Evolutionary conservation across 2,797 vertebrate genomes (phyloP), one percentile per base, ranked within the genome.

Genomic region (Argyrosomus regius): DNA sequence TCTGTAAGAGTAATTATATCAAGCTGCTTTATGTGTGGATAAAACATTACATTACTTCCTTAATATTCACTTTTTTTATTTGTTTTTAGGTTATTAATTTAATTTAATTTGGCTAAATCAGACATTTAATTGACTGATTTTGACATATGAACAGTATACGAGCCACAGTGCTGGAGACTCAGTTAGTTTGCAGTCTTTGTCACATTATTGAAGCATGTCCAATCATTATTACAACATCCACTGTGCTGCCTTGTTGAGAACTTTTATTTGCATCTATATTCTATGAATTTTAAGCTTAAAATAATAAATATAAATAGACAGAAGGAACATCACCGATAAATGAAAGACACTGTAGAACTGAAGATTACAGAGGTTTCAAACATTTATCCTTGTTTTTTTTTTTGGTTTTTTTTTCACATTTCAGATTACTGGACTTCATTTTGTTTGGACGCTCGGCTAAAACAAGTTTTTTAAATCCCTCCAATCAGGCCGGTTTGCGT

Each of bases 401-500:
- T 35, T 52, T 35, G 26, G n/a, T n/a, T n/a, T 56, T 43, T 26
- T 56, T 53, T 61, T 20, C 22, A 13, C 24, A 64, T 75, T 84
- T 75, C 41, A 67, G 45, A 67, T 67, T 18, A 22, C 66, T 24
- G 62, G 57, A 45, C 73, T 7, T 6, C 59, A 43, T 46, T 89
- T 80, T 82, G 83, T 80, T 78, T 82, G 85, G 81, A 71, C 52
- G 9, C 43, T 65, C 10, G 45, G 17, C 52, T n/a, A 18, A 76
- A 84, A 82, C 48, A 72, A 63, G 56, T 8, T 12, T 12, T 87
- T 91, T 69, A 77, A 89, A 91, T 86, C 75, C 78, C 50, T 70
- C 88, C 86, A 90, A 89, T 89, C 77, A 76, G 78, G 78, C 65
- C 64, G 79, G 82, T 89, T 75, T 87, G 85, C 84, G 16, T 88